Evolutionary conservation across 1,140 invertebrate genomes (phyloP).

Genomic region (Wasmannia auropunctata): DNA sequence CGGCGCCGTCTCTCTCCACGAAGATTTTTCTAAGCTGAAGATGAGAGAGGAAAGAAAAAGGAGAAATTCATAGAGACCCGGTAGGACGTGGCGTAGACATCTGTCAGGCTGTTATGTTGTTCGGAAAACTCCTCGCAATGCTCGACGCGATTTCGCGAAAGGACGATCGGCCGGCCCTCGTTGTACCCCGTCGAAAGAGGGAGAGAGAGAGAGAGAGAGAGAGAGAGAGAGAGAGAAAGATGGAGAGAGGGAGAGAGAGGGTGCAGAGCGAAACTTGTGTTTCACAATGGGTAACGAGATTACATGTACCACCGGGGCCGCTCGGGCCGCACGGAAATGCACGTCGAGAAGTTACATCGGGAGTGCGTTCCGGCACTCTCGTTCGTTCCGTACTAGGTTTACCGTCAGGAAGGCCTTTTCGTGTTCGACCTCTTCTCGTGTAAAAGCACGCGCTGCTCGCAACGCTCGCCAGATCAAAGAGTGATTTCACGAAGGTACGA

Average conservation of each 20-base stretch:
- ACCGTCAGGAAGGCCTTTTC: constrained; percentile 18
- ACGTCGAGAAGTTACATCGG: constrained; percentile 51
- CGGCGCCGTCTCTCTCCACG: not conserved
- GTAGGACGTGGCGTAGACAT: not conserved
- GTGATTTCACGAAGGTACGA: constrained; percentile 23
- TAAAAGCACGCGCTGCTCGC: constrained; percentile 10
- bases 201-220: not conserved
- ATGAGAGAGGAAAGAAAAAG: not conserved
- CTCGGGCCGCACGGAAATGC: constrained; percentile 25
- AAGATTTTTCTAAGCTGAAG: not conserved
- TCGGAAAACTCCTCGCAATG: constrained; percentile 19
- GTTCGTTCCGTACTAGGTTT: constrained; percentile 20
- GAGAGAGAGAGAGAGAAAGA: not conserved
- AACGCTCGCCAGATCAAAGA: constrained; percentile 31
- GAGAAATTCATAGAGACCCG: not conserved
- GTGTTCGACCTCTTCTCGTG: constrained; percentile 14
- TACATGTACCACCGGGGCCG: constrained; percentile 12
- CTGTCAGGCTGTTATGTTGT: not conserved
- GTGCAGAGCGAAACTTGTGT: constrained; percentile 31
- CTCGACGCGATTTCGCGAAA: constrained; percentile 32
- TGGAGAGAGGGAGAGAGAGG: not conserved
- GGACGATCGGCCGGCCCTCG: constrained; percentile 51
- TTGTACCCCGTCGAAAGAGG: constrained; percentile 18
- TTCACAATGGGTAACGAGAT: constrained; percentile 49
- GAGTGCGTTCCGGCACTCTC: constrained; percentile 26